A percentile compares a stretch with the other conserved stretches of the same genome.
Evolutionary conservation across 1,140 invertebrate genomes (phyloP).

Genomic region (Homarus americanus): DNA sequence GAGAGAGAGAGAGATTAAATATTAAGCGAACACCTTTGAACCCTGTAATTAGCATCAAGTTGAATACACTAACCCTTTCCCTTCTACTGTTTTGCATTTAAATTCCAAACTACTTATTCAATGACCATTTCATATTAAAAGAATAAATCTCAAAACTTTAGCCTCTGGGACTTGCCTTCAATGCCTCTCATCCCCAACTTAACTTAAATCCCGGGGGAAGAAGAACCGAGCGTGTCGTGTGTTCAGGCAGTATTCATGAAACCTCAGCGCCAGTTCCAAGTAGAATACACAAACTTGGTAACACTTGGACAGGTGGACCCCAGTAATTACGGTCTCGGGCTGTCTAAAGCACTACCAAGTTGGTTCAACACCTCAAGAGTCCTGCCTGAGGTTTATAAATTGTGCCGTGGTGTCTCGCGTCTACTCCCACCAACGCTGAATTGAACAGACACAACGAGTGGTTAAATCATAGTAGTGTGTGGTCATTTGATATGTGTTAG

Average conservation of each 20-base stretch:
- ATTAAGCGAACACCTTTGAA: neutral
- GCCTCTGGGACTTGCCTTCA: neutral
- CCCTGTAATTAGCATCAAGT: neutral
- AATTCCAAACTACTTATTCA: conserved; percentile 5
- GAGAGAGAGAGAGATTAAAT: neutral
- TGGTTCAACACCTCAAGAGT: neutral
- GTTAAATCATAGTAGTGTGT: no score
- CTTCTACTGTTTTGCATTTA: neutral
- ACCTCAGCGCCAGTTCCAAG: neutral
- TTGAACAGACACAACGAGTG: neutral
- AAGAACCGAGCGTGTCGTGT: neutral
- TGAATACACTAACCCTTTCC: conserved; percentile 10
- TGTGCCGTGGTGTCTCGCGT: neutral
- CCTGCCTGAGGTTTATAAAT: neutral
- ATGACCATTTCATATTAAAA: neutral
- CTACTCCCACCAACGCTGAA: neutral
- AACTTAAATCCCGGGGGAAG: neutral
- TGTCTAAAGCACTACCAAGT: neutral
- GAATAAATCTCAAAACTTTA: neutral
- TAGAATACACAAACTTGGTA: conserved; percentile 27
- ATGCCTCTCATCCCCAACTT: neutral
- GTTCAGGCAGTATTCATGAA: conserved; percentile 8
- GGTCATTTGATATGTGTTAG: no score
- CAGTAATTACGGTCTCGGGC: conserved; percentile 4
- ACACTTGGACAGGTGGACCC: conserved; percentile 10